Percentiles rank a stretch among this genome's conserved stretches.
phyloP scores from a whole-genome alignment of 2,113 vertebrate genomes.

The Gorsachius goisagi region DNA sequence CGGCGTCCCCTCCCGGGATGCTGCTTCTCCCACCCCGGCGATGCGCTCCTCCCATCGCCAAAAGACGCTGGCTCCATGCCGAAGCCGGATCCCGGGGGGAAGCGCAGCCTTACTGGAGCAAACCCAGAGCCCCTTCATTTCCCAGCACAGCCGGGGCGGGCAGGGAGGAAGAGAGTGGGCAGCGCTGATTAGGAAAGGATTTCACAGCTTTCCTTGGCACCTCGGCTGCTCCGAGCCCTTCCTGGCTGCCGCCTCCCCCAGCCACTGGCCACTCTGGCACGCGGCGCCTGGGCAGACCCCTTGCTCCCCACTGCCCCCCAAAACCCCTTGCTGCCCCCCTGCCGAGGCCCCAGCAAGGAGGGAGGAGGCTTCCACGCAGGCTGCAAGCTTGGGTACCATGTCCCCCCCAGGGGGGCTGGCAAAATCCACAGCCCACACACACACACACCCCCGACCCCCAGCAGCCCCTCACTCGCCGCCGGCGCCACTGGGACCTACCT shows the following conservation, averaged over 20 bases:
- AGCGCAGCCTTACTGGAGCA: conserved; percentile 1
- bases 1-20: background rate
- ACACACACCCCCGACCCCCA: no score
- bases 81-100: background rate
- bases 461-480: rapidly evolving
- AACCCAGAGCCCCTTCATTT: background rate
- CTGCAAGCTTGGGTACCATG: background rate
- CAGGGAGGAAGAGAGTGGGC: conserved; percentile 33
- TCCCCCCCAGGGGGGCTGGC: background rate
- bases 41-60: background rate
- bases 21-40: background rate
- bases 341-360: background rate
- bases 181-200: conserved; percentile 14
- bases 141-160: background rate
- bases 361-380: background rate
- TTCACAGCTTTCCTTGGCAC: conserved; percentile 31
- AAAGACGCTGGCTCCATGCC: background rate
- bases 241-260: background rate
- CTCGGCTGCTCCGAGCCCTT: background rate
- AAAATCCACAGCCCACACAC: background rate
- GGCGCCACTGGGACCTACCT: conserved; percentile 65
- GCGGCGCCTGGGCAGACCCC: background rate
- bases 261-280: background rate
- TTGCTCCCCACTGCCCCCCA: rapidly evolving
- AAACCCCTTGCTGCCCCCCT: rapidly evolving